These are phyloP conservation scores for Drosophila seguyi DNA, from an alignment of 1,140 invertebrate species.

Conservation along the genomic window DNA sequence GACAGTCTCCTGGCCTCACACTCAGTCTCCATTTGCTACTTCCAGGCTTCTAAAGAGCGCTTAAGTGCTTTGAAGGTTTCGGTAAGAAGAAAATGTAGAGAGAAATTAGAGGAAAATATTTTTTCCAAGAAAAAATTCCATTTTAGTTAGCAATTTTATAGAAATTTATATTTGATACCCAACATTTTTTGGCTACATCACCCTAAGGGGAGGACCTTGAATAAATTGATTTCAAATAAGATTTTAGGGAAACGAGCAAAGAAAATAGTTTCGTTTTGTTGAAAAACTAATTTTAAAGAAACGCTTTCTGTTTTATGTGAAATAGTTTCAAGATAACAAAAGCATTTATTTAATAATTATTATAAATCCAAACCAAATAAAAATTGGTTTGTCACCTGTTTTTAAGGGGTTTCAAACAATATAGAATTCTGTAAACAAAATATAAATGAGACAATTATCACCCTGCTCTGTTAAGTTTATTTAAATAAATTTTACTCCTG, in stretches of 20 bases:
- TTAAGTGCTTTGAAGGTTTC: constrained; percentile 14
- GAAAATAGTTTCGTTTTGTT: background rate
- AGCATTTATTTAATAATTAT: too few relatives aligned
- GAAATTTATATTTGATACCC: constrained; percentile 7
- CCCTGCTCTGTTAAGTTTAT: background rate
- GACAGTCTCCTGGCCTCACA: constrained; percentile 5
- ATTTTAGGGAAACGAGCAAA: background rate
- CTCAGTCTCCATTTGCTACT: background rate
- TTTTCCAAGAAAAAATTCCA: constrained; percentile 16
- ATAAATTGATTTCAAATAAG: background rate
- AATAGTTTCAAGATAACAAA: too few relatives aligned
- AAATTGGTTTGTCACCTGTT: too few relatives aligned
- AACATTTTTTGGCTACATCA: background rate
- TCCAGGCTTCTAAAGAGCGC: constrained; percentile 29
- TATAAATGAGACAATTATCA: too few relatives aligned
- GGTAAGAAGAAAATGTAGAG: constrained; percentile 16
- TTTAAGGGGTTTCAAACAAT: too few relatives aligned
- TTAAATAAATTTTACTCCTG: background rate
- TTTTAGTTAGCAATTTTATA: constrained; percentile 2
- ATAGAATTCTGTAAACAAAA: too few relatives aligned
- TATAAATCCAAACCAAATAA: too few relatives aligned
- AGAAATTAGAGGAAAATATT: constrained; percentile 16
- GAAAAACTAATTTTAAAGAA: background rate
- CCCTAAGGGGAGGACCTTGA: background rate
- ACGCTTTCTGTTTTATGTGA: too few relatives aligned